Evolutionary conservation across 2,113 vertebrate species (phyloP), one percentile per base, ranked within the genome.

Genomic region (Cynocephalus volans): DNA sequence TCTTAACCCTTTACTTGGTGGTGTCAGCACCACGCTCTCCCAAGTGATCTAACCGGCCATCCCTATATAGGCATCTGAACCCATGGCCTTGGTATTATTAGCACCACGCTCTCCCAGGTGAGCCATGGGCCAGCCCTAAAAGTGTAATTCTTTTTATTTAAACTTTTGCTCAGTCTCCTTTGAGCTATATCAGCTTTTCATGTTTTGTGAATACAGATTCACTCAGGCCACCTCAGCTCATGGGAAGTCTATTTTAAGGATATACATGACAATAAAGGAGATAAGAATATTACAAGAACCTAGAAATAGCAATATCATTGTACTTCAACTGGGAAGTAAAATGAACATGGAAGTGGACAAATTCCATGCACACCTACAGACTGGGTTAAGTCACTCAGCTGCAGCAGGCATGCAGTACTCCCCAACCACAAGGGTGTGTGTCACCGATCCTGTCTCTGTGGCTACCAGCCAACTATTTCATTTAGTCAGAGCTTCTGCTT

Each of bases 401-500:
- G 26, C 24, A 5, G 24, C 14, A 12, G 50, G 45, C 19, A 52
- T 2, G 72, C 23, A 56, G 45, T 21, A 3, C 9, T 88, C 48
- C 14, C 19, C 50, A 64, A 8, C 23, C 73, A 1, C 0, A 50
- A 87, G 52, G 79, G 31, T 24, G n/a, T 93, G 81, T 73, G 95
- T 36, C 72, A 24, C 64, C 8, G 1, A 48, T 62, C 41, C 50
- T 21, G 33, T 69, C 41, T 79, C 88, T 64, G 6, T 88, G 89
- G 79, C 73, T 45, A 28, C n/a, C 19, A 1, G 93, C 58, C 28
- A 48, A n/a, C 17, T 1, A 7, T 69, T 81, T n/a, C 94, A 48
- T 21, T 87, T 93, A 92, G 83, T 92, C 89, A 93, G 45, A n/a
- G 54, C 41, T 41, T 88, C 95, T 88, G 96, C 93, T 97, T 92